Conservation (phyloP, 2,797 vertebrate genomes). For the Hippocampus kuda region DNA sequence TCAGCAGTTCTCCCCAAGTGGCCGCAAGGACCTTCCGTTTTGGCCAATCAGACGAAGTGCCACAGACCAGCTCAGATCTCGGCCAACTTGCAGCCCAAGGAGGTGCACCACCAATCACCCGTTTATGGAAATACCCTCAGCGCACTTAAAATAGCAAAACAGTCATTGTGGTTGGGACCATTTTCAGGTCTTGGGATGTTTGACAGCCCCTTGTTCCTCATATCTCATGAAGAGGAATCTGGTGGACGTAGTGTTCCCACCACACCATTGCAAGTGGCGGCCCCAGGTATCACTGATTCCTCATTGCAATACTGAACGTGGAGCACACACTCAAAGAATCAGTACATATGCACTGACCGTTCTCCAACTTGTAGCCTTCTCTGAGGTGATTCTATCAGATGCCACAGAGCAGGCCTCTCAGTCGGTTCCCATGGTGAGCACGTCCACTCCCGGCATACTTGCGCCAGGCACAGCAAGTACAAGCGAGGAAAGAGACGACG, state of each 20-base stretch:
- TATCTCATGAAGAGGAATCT: slow-evolving; percentile 83
- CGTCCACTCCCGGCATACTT: slow-evolving; percentile 76
- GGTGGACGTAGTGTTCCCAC: slow-evolving; percentile 93
- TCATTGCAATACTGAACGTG: neutral
- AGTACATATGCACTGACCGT: neutral
- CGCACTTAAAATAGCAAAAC: neutral
- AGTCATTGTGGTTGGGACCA: neutral
- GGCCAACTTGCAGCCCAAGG: slow-evolving; percentile 91
- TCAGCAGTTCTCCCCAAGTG: slow-evolving; percentile 83
- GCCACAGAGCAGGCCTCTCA: slow-evolving; percentile 82
- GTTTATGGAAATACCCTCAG: neutral
- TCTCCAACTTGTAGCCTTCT: slow-evolving; percentile 58
- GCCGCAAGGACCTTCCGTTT: slow-evolving; percentile 87
- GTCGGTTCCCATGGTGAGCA: slow-evolving; percentile 94
- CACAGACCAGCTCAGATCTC: slow-evolving; percentile 86
- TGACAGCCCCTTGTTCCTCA: slow-evolving; percentile 82
- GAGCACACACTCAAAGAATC: neutral
- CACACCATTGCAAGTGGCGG: slow-evolving; percentile 78
- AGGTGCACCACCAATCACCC: slow-evolving; percentile 62
- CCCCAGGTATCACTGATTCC: slow-evolving; percentile 68
- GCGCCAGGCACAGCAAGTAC: slow-evolving; percentile 64
- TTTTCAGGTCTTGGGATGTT: slow-evolving; percentile 86
- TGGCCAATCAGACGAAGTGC: slow-evolving; percentile 80
- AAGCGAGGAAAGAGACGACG: slow-evolving; percentile 79
- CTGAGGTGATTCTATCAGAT: slow-evolving; percentile 75